Base-by-base conservation (phyloP, 1,140 invertebrate genomes). In the Bombus pyrosoma region DNA sequence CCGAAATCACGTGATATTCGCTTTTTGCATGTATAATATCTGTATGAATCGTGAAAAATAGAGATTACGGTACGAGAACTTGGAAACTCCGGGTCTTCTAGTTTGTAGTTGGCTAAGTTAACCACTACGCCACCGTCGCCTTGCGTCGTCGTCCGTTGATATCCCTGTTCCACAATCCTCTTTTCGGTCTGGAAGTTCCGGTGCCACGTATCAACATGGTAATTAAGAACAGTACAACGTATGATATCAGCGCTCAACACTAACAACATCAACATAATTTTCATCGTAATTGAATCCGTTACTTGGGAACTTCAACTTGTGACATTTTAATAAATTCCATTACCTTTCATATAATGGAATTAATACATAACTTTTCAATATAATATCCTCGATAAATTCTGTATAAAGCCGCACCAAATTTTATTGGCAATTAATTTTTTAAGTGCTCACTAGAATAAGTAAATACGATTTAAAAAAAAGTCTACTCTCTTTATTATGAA, bases 1-100 rank as follows among this genome's bases (percentile, higher is more conserved):
- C 87, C 95, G 98, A 13, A 98, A 98, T 81, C 98, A 99, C 95
- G 98, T 98, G 0, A 98, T 99, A 73, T 99, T 99, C 93, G 98
- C 98, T 0, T 95, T 99, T 6, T 96, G 96, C n/a, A 96, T 99
- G 68, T 95, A 95, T 41, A 18, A 53, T 53, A 53, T 53, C 18
- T 53, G 18, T 22, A 53, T 8, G 47, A 53, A 22, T 53, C 1
- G 47, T 22, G 47, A 22, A 53, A 53, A 6, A 53, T 22, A 53
- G 47, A 53, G 18, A 22, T 1, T 53, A 53, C 47, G 5, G 6
- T 53, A 53, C 47, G 5, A 53, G 18, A 53, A 53, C 6, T 53
- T 53, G 1, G 18, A 53, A 53, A 53, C 18, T 5, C 1, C 5
- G 47, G 6, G 18, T 53, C 47, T 53, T 1, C 1, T 53, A 22